These are phyloP conservation scores for Drosophila meridiana DNA, from an alignment of 2,888 invertebrate species.

Conservation along the genomic window DNA sequence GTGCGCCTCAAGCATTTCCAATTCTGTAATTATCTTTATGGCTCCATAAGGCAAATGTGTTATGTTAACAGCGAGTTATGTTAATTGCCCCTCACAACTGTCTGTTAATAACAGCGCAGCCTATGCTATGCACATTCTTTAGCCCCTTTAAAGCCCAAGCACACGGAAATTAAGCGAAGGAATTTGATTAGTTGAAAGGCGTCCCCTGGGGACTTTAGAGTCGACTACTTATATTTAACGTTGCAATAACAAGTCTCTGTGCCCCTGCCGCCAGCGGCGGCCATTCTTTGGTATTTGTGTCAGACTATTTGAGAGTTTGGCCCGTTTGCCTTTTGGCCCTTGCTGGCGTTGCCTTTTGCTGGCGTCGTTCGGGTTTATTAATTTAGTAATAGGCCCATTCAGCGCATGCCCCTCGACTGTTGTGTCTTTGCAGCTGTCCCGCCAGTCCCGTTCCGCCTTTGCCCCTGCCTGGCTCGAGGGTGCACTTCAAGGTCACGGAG, in stretches of 20 bases:
- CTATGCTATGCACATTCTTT: background rate
- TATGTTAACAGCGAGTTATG: conserved; percentile 1
- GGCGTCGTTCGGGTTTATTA: conserved; percentile 59
- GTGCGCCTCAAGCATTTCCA: background rate
- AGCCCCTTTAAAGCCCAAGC: background rate
- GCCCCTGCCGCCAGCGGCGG: conserved; percentile 2
- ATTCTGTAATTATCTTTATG: background rate
- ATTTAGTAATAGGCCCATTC: conserved; percentile 70
- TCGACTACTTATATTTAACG: conserved; percentile 20
- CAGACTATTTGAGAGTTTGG: conserved; percentile 34
- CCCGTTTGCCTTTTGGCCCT: conserved; percentile 26
- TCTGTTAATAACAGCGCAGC: conserved; percentile 4
- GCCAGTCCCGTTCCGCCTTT: background rate
- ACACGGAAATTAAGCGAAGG: conserved; percentile 9
- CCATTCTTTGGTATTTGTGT: conserved; percentile 24
- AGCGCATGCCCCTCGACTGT: conserved; percentile 31
- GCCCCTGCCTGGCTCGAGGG: conserved; percentile 51
- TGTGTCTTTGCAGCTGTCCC: conserved; percentile 7
- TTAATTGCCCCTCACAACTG: background rate
- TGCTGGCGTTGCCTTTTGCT: conserved; percentile 22
- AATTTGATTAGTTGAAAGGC: conserved; percentile 16
- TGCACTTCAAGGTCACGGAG: conserved; percentile 74
- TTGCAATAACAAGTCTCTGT: conserved; percentile 21
- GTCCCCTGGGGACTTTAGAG: conserved; percentile 14
- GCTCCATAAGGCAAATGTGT: background rate